These are phyloP conservation scores for Cataglyphis albicans DNA, from an alignment of 2,888 invertebrate genomes.

Conservation along the genomic window DNA sequence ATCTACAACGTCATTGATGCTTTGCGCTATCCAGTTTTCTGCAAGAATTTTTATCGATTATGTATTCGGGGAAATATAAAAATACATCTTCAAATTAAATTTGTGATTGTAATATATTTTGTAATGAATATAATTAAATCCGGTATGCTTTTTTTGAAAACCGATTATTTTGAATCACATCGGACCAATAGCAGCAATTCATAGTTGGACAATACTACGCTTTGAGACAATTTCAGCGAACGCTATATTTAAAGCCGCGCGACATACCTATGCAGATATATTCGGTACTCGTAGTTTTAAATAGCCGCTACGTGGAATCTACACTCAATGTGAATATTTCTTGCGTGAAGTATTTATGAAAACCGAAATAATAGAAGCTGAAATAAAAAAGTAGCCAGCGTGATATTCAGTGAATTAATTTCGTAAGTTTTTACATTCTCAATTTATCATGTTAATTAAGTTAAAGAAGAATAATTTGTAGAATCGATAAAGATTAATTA, in stretches of 20 bases:
- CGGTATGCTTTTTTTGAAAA: not conserved
- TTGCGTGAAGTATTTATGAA: constrained; percentile 33
- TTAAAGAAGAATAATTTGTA: not conserved
- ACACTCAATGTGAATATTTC: constrained; percentile 48
- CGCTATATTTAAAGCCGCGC: constrained; percentile 77
- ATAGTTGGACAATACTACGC: not conserved
- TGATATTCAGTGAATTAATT: constrained; percentile 48
- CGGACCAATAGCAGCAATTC: constrained; percentile 4
- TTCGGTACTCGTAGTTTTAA: constrained; percentile 74
- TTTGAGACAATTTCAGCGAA: constrained; percentile 61
- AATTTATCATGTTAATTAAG: not conserved
- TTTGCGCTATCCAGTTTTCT: not conserved
- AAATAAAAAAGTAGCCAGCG: constrained; percentile 42
- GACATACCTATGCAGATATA: constrained; percentile 67
- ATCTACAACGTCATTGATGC: constrained; percentile 23
- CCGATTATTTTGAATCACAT: not conserved
- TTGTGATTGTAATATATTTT: not conserved
- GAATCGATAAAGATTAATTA: constrained; percentile 23
- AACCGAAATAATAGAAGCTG: constrained; percentile 35
- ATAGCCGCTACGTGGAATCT: constrained; percentile 69
- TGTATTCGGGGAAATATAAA: not conserved
- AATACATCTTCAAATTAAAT: not conserved
- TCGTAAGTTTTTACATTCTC: constrained; percentile 61
- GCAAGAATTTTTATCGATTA: constrained; percentile 11
- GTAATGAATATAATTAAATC: not conserved